Percentiles rank a stretch among this genome's conserved stretches.
These are phyloP conservation scores for Neolamprologus brichardi DNA, from an alignment of 2,113 vertebrate species.

Conservation along the genomic window DNA sequence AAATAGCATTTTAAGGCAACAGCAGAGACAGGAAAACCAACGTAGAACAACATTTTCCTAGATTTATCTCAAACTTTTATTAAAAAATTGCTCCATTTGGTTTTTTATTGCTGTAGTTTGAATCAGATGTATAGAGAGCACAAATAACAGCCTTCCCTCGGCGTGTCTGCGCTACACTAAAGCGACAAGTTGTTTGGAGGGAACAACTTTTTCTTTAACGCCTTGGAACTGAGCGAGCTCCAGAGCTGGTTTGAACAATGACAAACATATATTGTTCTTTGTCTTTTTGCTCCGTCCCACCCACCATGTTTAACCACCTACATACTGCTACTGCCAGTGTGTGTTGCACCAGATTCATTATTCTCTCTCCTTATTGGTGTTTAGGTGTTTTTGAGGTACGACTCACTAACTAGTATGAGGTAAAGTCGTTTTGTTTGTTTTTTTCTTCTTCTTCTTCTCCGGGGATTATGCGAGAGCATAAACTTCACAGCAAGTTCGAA, in stretches of 20 bases:
- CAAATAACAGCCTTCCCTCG: background rate
- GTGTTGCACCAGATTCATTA: background rate
- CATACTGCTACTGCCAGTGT: background rate
- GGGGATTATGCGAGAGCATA: background rate
- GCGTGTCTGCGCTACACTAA: background rate
- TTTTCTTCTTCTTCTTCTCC: background rate
- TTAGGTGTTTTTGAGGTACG: background rate
- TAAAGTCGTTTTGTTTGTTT: background rate
- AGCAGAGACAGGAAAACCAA: background rate
- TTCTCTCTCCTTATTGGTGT: background rate
- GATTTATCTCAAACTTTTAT: background rate
- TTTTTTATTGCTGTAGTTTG: background rate
- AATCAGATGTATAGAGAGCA: background rate
- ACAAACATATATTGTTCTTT: background rate
- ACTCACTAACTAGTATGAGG: background rate
- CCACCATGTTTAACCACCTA: conserved; percentile 8
- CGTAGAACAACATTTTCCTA: background rate
- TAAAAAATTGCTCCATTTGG: background rate
- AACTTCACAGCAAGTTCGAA: background rate
- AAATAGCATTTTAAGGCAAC: conserved; percentile 35
- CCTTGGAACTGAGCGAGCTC: background rate
- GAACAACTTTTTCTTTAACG: background rate
- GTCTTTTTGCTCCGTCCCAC: background rate
- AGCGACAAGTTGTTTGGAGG: background rate
- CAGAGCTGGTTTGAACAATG: background rate